phyloP scores from a whole-genome alignment of 2,113 vertebrate genomes.

The Grallaria varia region DNA sequence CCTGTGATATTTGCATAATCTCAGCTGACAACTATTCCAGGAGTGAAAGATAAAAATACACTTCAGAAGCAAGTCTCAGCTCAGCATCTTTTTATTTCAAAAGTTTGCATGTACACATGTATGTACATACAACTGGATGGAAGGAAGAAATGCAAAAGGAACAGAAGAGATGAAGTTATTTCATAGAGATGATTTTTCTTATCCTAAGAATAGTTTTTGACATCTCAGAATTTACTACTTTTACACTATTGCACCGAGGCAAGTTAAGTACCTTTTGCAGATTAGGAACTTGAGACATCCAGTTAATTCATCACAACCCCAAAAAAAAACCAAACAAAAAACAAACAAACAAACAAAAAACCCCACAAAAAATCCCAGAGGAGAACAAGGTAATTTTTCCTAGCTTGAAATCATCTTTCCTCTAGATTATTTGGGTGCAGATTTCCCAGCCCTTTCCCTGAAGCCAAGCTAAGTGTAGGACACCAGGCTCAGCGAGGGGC shows the following conservation, averaged over 20 bases:
- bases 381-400: background rate
- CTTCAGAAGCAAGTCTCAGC: rapidly evolving
- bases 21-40: background rate
- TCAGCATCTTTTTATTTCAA: background rate
- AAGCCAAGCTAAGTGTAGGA: background rate
- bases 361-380: background rate
- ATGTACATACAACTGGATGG: background rate
- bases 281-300: rapidly evolving
- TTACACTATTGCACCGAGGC: rapidly evolving
- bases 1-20: background rate
- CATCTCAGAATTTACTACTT: background rate
- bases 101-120: background rate
- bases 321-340: no score
- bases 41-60: background rate
- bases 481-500: rapidly evolving
- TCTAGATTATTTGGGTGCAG: rapidly evolving
- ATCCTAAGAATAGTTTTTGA: background rate
- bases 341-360: no score
- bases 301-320: background rate
- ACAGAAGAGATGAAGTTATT: background rate
- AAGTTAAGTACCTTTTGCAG: background rate
- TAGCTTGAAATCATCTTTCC: background rate
- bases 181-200: background rate
- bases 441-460: background rate
- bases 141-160: background rate